Evolutionary conservation across 2,797 vertebrate species (phyloP).

Genomic region (Hephaestus fuliginosus): DNA sequence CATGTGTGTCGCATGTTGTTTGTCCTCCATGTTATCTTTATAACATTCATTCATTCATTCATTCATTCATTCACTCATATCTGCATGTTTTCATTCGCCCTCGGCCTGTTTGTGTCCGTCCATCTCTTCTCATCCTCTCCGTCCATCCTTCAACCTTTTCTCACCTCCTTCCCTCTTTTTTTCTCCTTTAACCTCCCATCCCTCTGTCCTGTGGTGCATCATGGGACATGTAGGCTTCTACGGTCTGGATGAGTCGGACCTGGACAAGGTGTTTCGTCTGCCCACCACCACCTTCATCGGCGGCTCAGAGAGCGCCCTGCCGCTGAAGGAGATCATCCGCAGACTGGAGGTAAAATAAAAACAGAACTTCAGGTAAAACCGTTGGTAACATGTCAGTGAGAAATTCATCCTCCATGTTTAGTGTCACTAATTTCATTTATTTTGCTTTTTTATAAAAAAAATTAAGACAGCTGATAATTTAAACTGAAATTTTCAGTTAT

Average conservation of each 20-base stretch:
- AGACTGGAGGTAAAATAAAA: conserved; percentile 89
- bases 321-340: conserved; percentile 94
- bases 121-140: background rate
- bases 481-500: too few relatives aligned
- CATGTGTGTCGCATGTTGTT: background rate
- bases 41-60: background rate
- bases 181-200: conserved; percentile 6
- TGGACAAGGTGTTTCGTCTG: conserved; percentile 96
- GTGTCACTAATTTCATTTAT: too few relatives aligned
- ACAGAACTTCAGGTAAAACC: too few relatives aligned
- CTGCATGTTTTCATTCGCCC: conserved; percentile 23
- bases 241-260: conserved; percentile 92
- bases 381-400: too few relatives aligned
- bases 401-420: too few relatives aligned
- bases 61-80: conserved; percentile 11
- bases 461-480: too few relatives aligned
- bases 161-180: conserved; percentile 34
- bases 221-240: conserved; percentile 91
- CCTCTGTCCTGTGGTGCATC: conserved; percentile 65
- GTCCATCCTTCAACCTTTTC: conserved; percentile 19
- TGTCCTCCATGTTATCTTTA: background rate
- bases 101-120: background rate
- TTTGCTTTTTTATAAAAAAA: too few relatives aligned
- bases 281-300: conserved; percentile 98
- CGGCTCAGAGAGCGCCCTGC: conserved; percentile 91